Evolutionary conservation across 2,797 vertebrate genomes (phyloP).

Genomic region (Coendou prehensilis): DNA sequence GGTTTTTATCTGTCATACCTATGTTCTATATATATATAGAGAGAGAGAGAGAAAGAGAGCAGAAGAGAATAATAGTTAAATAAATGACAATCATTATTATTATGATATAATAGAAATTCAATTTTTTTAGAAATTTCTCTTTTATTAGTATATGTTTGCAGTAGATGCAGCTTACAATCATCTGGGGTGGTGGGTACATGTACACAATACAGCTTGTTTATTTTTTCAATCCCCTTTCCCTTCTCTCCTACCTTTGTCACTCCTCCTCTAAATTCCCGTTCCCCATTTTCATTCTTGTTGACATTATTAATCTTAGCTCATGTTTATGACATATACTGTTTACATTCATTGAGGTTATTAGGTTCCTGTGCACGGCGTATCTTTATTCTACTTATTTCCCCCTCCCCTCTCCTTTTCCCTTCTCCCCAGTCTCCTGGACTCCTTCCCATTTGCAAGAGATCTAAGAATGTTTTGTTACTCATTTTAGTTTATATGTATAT

Average conservation of each 20-base stretch:
- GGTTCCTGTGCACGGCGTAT: background rate
- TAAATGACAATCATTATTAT: background rate
- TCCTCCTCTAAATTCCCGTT: background rate
- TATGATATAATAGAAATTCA: background rate
- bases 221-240: too few relatives aligned
- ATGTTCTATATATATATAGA: background rate
- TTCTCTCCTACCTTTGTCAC: too few relatives aligned
- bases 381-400: background rate
- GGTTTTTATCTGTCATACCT: background rate
- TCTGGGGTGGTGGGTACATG: background rate
- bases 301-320: background rate
- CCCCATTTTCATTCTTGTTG: background rate
- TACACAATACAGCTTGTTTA: background rate
- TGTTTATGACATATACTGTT: background rate
- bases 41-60: too few relatives aligned
- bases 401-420: background rate
- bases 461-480: background rate
- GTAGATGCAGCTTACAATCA: background rate
- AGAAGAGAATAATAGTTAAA: background rate
- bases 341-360: background rate
- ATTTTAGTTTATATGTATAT: slow-evolving; percentile 25
- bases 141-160: background rate
- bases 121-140: background rate
- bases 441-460: background rate
- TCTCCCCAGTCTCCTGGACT: background rate